Evolutionary conservation across 2,113 vertebrate genomes (phyloP).

Genomic region (Chloebia gouldiae): DNA sequence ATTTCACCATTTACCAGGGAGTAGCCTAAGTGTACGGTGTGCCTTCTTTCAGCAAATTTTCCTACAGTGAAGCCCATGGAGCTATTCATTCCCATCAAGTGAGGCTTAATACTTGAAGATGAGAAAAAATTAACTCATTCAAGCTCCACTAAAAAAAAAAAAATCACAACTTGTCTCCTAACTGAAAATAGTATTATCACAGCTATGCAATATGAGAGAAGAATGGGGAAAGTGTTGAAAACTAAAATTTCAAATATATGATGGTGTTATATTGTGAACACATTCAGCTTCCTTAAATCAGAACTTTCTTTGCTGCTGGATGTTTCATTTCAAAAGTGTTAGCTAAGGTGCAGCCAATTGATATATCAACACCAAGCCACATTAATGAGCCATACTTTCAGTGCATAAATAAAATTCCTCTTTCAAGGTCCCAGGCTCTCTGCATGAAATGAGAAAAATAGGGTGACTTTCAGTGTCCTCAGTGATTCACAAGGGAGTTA

Average conservation of each 20-base stretch:
- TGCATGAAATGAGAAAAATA: background rate
- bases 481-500: background rate
- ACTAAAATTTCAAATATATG: background rate
- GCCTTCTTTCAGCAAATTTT: background rate
- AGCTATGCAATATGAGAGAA: background rate
- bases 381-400: constrained; percentile 36
- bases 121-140: background rate
- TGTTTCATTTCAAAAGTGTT: constrained; percentile 9
- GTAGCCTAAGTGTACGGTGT: background rate
- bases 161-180: background rate
- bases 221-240: background rate
- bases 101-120: background rate
- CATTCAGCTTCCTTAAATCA: background rate
- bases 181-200: background rate
- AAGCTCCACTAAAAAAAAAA: background rate
- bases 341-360: background rate
- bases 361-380: background rate
- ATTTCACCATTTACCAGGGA: background rate
- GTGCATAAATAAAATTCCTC: constrained; percentile 11
- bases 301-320: background rate
- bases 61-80: background rate
- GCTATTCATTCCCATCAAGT: background rate
- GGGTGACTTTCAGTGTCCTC: background rate
- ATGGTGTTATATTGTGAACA: background rate
- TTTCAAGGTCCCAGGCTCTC: background rate